Conservation (phyloP, 2,797 vertebrate species). For the Oceanodroma leucorhoa region DNA sequence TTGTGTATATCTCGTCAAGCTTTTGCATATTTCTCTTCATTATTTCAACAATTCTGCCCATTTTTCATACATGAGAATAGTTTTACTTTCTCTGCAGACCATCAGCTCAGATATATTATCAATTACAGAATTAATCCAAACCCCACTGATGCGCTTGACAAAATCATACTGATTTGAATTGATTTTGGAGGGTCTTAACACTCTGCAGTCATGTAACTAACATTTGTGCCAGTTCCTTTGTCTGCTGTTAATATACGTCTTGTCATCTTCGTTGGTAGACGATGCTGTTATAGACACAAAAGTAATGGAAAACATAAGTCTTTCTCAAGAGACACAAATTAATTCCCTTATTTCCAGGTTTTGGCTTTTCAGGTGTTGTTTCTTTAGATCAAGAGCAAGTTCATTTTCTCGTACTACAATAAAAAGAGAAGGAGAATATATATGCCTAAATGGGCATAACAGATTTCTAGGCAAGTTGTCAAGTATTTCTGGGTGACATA, state of each 20-base stretch:
- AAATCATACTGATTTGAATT: background rate
- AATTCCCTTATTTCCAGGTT: background rate
- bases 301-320: background rate
- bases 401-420: background rate
- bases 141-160: background rate
- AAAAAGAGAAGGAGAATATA: background rate
- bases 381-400: background rate
- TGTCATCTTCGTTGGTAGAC: background rate
- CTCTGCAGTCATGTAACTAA: background rate
- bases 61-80: background rate
- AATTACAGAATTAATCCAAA: background rate
- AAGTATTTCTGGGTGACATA: background rate
- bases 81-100: background rate
- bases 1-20: background rate
- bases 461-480: background rate
- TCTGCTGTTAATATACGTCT: background rate
- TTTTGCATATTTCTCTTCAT: background rate
- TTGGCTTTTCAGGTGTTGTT: background rate
- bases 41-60: background rate
- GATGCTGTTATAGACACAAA: background rate
- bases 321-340: background rate
- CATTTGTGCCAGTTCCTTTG: background rate
- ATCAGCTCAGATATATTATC: background rate
- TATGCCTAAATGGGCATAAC: background rate
- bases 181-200: background rate